Conservation (phyloP, 2,797 vertebrate genomes). For the Meda fulgida region DNA sequence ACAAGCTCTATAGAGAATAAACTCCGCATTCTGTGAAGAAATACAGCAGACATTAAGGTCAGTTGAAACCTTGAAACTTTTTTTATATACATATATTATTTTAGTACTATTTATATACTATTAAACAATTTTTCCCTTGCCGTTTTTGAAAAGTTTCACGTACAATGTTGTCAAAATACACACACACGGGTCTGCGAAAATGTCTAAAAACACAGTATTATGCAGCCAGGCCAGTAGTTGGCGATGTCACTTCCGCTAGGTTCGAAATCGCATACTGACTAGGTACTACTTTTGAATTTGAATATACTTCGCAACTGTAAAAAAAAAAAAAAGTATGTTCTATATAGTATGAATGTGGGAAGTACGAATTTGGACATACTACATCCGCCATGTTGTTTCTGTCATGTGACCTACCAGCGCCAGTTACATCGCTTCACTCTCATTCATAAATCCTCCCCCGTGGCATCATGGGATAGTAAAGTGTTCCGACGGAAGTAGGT, state of each 20-base stretch:
- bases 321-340: not conserved
- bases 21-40: slow-evolving; percentile 81
- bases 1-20: slow-evolving; percentile 78
- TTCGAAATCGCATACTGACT: not conserved
- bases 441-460: not conserved
- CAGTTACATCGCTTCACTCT: not conserved
- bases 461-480: not conserved
- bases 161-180: not conserved
- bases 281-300: not conserved
- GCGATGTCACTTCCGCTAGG: not conserved
- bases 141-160: not conserved
- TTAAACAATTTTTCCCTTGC: not conserved
- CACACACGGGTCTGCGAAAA: not conserved
- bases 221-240: not conserved
- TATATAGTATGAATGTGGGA: not conserved
- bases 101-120: not conserved
- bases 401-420: not conserved
- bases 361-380: not conserved
- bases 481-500: not conserved
- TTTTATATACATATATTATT: not conserved
- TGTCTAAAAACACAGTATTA: not conserved
- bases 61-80: not conserved
- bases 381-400: not conserved
- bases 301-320: not conserved
- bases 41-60: slow-evolving; percentile 1